phyloP scores from a whole-genome alignment of 2,113 vertebrate genomes.

The Notothenia rossii region DNA sequence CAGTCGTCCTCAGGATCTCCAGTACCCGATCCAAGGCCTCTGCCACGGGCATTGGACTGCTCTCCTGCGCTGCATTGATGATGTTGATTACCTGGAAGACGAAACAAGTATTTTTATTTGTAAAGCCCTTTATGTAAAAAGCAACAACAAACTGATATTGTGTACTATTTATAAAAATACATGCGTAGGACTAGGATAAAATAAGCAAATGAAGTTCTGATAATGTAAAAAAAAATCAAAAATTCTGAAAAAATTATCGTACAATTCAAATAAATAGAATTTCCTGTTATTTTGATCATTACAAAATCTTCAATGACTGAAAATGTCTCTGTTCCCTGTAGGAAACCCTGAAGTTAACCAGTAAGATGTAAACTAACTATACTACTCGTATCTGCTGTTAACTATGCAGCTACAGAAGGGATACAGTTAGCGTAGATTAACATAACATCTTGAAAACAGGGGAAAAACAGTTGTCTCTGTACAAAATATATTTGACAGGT shows the following conservation, averaged over 20 bases:
- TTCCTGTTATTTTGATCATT: constrained; percentile 31
- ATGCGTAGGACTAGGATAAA: neutral
- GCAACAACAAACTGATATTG: neutral
- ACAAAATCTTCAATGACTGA: constrained; percentile 15
- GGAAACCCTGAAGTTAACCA: neutral
- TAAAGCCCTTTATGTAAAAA: neutral
- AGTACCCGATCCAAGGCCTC: constrained; percentile 96
- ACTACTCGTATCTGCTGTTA: too few relatives aligned
- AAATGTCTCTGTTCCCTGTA: neutral
- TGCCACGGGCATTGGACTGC: constrained; percentile 92
- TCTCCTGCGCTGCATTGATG: constrained; percentile 96
- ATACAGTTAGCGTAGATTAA: too few relatives aligned
- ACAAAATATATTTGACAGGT: too few relatives aligned
- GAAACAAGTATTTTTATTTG: constrained; percentile 8
- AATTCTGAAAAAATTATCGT: neutral
- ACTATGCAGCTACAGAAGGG: too few relatives aligned
- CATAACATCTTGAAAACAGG: too few relatives aligned
- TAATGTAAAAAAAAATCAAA: neutral
- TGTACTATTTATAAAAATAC: neutral
- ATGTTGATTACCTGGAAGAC: constrained; percentile 93
- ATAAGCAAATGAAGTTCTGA: neutral
- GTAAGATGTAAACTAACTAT: neutral
- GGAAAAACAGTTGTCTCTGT: too few relatives aligned
- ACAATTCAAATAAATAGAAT: constrained; percentile 1
- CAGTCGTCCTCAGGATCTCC: constrained; percentile 96